Evolutionary conservation across 2,113 vertebrate genomes (phyloP).

Genomic region (Alosa alosa): DNA sequence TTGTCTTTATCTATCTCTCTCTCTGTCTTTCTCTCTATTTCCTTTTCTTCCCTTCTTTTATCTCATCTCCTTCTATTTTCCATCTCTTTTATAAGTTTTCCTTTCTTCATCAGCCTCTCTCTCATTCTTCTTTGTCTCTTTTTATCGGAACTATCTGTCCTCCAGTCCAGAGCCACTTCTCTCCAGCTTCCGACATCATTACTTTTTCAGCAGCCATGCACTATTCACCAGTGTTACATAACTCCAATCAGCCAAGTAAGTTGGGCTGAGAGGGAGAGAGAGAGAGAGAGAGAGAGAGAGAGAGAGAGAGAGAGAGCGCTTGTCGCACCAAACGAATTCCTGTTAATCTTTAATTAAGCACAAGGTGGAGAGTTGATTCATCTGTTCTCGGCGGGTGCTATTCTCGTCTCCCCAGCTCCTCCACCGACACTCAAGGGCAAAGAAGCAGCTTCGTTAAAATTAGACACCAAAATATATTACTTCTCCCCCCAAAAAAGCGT

Average conservation of each 20-base stretch:
- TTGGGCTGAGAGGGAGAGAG: constrained; percentile 56
- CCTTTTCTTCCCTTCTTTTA: no score
- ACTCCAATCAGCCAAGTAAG: constrained; percentile 65
- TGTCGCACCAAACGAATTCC: constrained; percentile 57
- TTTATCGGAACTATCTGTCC: no score
- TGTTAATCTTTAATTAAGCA: constrained; percentile 74
- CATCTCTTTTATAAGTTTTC: no score
- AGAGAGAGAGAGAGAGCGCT: constrained; percentile 6
- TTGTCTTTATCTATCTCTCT: no score
- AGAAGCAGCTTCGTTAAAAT: constrained; percentile 25
- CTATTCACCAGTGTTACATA: constrained; percentile 69
- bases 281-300: background rate
- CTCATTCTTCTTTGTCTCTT: no score
- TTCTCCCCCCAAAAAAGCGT: background rate
- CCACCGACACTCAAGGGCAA: constrained; percentile 42
- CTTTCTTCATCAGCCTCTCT: no score
- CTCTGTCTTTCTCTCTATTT: no score
- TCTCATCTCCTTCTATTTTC: no score
- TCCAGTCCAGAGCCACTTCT: constrained; percentile 53
- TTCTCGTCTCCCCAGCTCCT: constrained; percentile 60
- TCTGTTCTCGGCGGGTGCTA: constrained; percentile 60
- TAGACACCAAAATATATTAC: no score
- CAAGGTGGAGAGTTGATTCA: constrained; percentile 65
- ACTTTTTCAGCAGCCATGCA: constrained; percentile 65
- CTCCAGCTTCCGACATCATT: constrained; percentile 54